Conservation (phyloP, 2,888 invertebrate genomes). For the Onthophagus sagittarius region DNA sequence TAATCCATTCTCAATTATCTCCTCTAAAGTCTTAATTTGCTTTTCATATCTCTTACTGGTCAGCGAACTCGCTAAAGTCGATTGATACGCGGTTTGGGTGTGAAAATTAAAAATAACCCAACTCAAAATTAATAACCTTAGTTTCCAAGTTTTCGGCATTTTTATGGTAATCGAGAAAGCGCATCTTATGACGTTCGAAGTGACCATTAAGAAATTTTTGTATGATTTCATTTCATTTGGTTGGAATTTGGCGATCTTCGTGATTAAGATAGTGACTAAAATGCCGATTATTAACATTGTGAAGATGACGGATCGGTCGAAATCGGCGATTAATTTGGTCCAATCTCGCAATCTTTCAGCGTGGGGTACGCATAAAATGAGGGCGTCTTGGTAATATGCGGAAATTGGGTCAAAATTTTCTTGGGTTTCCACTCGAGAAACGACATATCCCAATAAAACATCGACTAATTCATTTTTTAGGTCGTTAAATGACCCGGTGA, state of each 20-base stretch:
- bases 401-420: conserved; percentile 37
- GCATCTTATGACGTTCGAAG: conserved; percentile 23
- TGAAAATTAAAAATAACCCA: conserved; percentile 34
- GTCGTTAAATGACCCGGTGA: conserved; percentile 34
- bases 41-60: conserved; percentile 33
- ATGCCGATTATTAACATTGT: conserved; percentile 22
- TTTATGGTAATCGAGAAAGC: conserved; percentile 30
- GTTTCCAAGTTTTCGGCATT: conserved; percentile 31
- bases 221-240: neutral
- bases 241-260: conserved; percentile 8
- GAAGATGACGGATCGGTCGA: conserved; percentile 25
- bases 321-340: conserved; percentile 29
- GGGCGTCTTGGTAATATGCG: conserved; percentile 39
- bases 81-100: conserved; percentile 34
- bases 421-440: conserved; percentile 34
- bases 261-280: conserved; percentile 13
- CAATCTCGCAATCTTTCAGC: conserved; percentile 33
- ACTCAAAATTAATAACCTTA: conserved; percentile 31
- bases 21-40: conserved; percentile 33
- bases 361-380: conserved; percentile 43
- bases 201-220: neutral
- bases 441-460: conserved; percentile 41
- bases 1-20: conserved; percentile 33
- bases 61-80: conserved; percentile 35
- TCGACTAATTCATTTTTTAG: conserved; percentile 36